Base-by-base conservation (phyloP, 2,113 vertebrate genomes). In the Ictalurus punctatus region DNA sequence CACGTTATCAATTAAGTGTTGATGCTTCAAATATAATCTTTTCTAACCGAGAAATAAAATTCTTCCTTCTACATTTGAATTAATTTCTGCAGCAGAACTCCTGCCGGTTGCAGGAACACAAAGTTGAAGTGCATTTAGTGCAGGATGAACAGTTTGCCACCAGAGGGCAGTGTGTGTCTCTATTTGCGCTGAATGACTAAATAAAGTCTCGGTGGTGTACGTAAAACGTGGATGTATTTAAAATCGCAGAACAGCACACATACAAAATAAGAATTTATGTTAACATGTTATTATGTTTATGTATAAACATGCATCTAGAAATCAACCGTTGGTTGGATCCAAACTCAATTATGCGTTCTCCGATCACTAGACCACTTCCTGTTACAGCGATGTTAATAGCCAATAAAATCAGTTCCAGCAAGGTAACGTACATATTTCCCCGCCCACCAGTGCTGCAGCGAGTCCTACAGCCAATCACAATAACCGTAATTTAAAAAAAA, bases 161-260 rank as follows among this genome's bases (percentile, higher is more conserved):
- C 59, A 83, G 83, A 86, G 67, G 90, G 59, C 85, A 76, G 67
- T 67, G 44, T 87, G 40, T 44, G 44, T 2, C 23, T 8, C 30
- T 54, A 79, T 19, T 61, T 67, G 19, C 17, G 23, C 37, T 67
- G 25, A 17, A n/a, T 17, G 7, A 23, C 8, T n/a, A 8, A 58
- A 19, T 30, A n/a, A 56, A n/a, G 16, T 56, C 16, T 16, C 25
- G 2, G 12, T 52, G 23, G 9, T 44, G 21, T 17, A 74, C 0
- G 5, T 1, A 30, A 19, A 40, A 40, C 2, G 54, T 23, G 0
- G 30, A 34, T 58, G 17, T 37, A 17, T 79, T 78, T 48, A 25
- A 78, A 48, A 5, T n/a, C 0, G 8, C 19, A 25, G 3, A 81
- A 58, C 14, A 81, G 16, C 3, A 52, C 48, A 52, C 48, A 48